phyloP scores from a whole-genome alignment of 2,888 invertebrate genomes.

The Caradrina kadenii region DNA sequence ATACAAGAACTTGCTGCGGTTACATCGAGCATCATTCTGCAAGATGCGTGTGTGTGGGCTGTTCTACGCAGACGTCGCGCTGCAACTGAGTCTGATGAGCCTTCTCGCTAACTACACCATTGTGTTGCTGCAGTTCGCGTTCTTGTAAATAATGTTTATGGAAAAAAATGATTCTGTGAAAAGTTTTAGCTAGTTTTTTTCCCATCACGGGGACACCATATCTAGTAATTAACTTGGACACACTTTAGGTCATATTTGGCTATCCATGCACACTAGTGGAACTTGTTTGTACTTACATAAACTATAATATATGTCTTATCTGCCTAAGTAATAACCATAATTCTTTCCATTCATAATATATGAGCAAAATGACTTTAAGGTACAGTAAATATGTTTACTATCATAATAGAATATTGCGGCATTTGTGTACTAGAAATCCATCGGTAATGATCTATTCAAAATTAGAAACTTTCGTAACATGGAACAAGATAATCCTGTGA shows the following conservation, averaged over 20 bases:
- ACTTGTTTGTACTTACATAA: too few species aligned
- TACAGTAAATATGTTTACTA: too few species aligned
- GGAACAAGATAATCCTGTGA: background rate
- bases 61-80: conserved; percentile 2
- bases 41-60: conserved; percentile 11
- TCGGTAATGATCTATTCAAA: background rate
- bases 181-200: background rate
- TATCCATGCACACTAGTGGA: background rate
- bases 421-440: background rate
- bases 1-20: conserved; percentile 16
- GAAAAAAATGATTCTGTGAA: background rate
- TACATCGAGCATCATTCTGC: conserved; percentile 13
- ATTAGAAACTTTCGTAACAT: background rate
- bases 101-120: background rate
- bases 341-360: too few species aligned
- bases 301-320: too few species aligned
- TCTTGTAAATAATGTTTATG: background rate
- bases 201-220: background rate
- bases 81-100: background rate
- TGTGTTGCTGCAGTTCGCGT: background rate
- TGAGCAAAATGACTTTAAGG: too few species aligned
- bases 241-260: too few species aligned
- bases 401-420: too few species aligned
- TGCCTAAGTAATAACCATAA: too few species aligned
- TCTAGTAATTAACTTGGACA: too few species aligned